Percentiles rank a stretch among this genome's conserved stretches.
These are phyloP conservation scores for Aspidiotus destructor DNA, from an alignment of 2,888 invertebrate genomes.

Conservation along the genomic window DNA sequence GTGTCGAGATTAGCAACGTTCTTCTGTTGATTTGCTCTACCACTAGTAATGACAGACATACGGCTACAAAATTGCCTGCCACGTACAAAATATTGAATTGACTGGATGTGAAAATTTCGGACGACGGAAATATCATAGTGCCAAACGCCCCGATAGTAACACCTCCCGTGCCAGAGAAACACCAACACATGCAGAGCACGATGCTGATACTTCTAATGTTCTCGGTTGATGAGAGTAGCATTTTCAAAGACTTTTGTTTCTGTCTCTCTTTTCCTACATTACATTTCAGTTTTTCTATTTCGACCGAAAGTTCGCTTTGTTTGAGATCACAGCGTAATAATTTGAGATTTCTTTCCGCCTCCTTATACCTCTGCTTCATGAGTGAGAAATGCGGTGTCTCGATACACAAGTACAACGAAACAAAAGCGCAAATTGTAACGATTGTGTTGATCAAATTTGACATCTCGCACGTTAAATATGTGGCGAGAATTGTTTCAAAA, in stretches of 20 bases:
- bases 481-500: constrained; percentile 36
- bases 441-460: neutral
- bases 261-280: constrained; percentile 10
- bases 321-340: constrained; percentile 4
- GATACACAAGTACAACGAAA: neutral
- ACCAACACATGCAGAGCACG: neutral
- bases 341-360: constrained; percentile 14
- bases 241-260: constrained; percentile 7
- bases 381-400: constrained; percentile 12
- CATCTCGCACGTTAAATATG: constrained; percentile 35
- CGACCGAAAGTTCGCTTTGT: neutral
- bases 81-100: constrained; percentile 37
- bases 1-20: constrained; percentile 24
- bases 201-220: constrained; percentile 31
- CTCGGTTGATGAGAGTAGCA: constrained; percentile 1
- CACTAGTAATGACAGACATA: constrained; percentile 35
- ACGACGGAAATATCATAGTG: constrained; percentile 35
- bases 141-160: constrained; percentile 36
- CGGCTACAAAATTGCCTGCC: constrained; percentile 35
- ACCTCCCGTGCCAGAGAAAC: constrained; percentile 3
- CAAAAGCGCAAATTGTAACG: neutral
- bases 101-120: constrained; percentile 35
- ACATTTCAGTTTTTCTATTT: neutral
- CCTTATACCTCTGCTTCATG: neutral
- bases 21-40: constrained; percentile 36